These are phyloP conservation scores for Habroteleia sp. DNA, from an alignment of 2,888 invertebrate genomes.

Conservation along the genomic window DNA sequence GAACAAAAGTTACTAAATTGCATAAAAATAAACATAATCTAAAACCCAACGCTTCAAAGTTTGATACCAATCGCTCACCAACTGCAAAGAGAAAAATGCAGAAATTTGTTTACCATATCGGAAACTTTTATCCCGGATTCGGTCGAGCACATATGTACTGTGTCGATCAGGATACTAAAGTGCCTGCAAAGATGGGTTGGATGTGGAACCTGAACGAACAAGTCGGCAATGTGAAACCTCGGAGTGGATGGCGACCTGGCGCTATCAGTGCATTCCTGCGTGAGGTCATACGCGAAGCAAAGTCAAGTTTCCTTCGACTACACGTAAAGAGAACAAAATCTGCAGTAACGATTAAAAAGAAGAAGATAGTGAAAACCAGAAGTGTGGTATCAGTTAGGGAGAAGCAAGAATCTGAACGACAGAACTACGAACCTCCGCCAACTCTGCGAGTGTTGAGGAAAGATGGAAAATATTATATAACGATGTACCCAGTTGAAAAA, in stretches of 20 bases:
- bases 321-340: slow-evolving; percentile 56
- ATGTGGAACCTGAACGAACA: slow-evolving; percentile 71
- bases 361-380: slow-evolving; percentile 29
- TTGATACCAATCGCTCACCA: background rate
- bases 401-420: slow-evolving; percentile 30
- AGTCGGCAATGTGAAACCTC: slow-evolving; percentile 69
- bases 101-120: slow-evolving; percentile 73
- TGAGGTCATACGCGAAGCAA: slow-evolving; percentile 68
- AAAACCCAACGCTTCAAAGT: background rate
- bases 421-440: slow-evolving; percentile 72
- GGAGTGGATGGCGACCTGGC: slow-evolving; percentile 77
- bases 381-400: slow-evolving; percentile 63
- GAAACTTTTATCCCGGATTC: slow-evolving; percentile 71
- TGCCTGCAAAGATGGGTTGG: slow-evolving; percentile 79
- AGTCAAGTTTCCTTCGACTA: slow-evolving; percentile 59
- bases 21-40: slow-evolving; percentile 8
- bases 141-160: slow-evolving; percentile 75
- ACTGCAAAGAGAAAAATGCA: background rate
- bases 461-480: slow-evolving; percentile 78
- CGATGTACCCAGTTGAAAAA: slow-evolving; percentile 79
- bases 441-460: slow-evolving; percentile 77
- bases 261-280: slow-evolving; percentile 69
- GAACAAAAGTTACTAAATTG: background rate
- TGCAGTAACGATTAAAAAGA: slow-evolving; percentile 41
- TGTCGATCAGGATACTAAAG: slow-evolving; percentile 67